Evolutionary conservation across 2,113 vertebrate species (phyloP), one percentile per base, ranked within the genome.

Genomic region (Pachypanchax playfairii): DNA sequence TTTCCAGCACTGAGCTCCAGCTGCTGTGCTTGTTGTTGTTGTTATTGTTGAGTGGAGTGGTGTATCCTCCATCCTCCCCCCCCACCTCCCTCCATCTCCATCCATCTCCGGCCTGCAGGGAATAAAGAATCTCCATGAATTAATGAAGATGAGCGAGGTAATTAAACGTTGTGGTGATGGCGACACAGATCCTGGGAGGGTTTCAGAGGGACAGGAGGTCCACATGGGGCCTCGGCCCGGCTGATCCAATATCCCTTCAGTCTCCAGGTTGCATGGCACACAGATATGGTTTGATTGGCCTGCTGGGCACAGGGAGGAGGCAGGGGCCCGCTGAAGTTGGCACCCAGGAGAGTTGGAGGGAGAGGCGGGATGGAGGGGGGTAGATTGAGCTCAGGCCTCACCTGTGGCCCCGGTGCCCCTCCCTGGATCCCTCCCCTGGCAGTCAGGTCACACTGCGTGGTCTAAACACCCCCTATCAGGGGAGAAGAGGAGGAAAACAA

Each of bases 121-220:
- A 83, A 55, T 92, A 92, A 93, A 90, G 75, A 85, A 93, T 89
- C 77, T 61, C 92, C 88, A 93, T 94, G 94, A 96, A 96, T 96
- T 95, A 97, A 96, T 95, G 95, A 95, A 94, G 94, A 92, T 88
- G 80, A 87, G 85, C 91, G 85, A 91, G 90, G 91, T 96, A 96
- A 98, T 97, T 98, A 96, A 95, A 95, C 92, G 86, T 83, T 85
- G 89, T 86, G 48, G 90, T 77, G 75, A 92, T 89, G 53, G 91
- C 74, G 79, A 92, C 92, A 92, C 51, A 89, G 91, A 94, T 95
- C 95, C 92, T 94, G 90, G 91, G 93, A 96, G 94, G 70, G 90
- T 94, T 94, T 94, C 92, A 85, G 91, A 94, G 93, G 78, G 92
- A 94, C 85, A 88, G 90, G n/a, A 80, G 38, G 91, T 87, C 85